Conservation (phyloP, 1,140 invertebrate species). For the Micrasema minimum region DNA sequence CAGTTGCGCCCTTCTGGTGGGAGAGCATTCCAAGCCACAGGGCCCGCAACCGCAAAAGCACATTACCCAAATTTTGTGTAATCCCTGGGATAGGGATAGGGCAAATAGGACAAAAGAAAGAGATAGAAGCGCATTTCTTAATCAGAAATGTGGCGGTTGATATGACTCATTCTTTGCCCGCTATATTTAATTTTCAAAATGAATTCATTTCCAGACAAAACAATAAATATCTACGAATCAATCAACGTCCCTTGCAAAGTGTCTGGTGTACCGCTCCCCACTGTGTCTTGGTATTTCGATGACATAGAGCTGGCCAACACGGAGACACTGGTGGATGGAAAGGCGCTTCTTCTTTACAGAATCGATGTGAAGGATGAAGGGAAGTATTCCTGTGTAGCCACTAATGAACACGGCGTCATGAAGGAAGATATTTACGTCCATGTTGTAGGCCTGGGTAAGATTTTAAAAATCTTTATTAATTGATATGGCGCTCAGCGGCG, state of each 20-base stretch:
- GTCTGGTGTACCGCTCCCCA: constrained; percentile 54
- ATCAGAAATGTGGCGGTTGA: no score
- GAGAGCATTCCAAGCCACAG: no score
- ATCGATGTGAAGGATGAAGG: constrained; percentile 28
- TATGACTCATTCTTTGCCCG: no score
- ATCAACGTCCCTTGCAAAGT: constrained; percentile 56
- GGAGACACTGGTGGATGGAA: constrained; percentile 8
- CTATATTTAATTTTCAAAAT: no score
- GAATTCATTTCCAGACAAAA: constrained; percentile 56
- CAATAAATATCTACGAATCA: constrained; percentile 57
- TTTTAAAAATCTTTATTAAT: no score
- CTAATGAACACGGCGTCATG: constrained; percentile 26
- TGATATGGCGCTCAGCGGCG: no score
- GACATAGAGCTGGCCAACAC: constrained; percentile 47
- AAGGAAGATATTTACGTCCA: constrained; percentile 32
- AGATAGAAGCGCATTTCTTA: no score
- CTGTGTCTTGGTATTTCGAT: constrained; percentile 58
- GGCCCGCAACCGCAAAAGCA: no score
- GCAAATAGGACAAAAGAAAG: no score
- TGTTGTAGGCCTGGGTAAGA: constrained; percentile 28
- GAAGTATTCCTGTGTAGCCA: constrained; percentile 37
- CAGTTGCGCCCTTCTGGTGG: no score
- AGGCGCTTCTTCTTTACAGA: constrained; percentile 44
- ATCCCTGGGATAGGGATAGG: no score
- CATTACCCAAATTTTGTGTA: no score